A percentile compares a stretch with the other conserved stretches of the same genome.
These are phyloP conservation scores for Synergus itoensis DNA, from an alignment of 2,888 invertebrate species.

Conservation along the genomic window DNA sequence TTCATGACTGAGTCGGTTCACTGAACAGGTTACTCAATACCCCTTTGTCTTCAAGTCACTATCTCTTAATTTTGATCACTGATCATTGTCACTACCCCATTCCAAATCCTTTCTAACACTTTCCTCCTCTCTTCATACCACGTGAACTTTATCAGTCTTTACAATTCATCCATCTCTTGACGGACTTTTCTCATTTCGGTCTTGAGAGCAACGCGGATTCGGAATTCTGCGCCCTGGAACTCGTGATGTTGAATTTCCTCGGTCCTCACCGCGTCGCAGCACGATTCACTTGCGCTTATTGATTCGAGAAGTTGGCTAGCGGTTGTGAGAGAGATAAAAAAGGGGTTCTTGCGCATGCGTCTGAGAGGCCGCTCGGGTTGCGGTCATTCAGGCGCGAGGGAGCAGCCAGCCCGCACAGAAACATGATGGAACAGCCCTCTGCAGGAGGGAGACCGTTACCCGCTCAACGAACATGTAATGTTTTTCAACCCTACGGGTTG, in stretches of 20 bases:
- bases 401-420: constrained; percentile 45
- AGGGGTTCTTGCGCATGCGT: constrained; percentile 51
- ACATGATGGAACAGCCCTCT: constrained; percentile 45
- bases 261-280: constrained; percentile 54
- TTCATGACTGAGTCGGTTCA: no score
- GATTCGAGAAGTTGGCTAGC: constrained; percentile 60
- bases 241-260: constrained; percentile 22
- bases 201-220: background rate
- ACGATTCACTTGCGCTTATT: constrained; percentile 71
- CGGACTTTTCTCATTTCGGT: background rate
- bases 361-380: constrained; percentile 51
- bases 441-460: constrained; percentile 18
- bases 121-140: background rate
- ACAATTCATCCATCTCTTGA: background rate
- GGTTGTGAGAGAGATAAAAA: constrained; percentile 45
- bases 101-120: background rate
- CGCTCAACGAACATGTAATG: background rate
- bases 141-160: background rate
- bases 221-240: constrained; percentile 45
- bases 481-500: background rate
- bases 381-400: constrained; percentile 54
- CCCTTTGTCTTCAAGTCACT: background rate
- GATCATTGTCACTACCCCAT: background rate
- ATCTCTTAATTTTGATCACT: background rate
- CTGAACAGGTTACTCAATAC: background rate